Evolutionary conservation across 2,888 invertebrate species (phyloP).

Genomic region (Ryuthela nishihirai): DNA sequence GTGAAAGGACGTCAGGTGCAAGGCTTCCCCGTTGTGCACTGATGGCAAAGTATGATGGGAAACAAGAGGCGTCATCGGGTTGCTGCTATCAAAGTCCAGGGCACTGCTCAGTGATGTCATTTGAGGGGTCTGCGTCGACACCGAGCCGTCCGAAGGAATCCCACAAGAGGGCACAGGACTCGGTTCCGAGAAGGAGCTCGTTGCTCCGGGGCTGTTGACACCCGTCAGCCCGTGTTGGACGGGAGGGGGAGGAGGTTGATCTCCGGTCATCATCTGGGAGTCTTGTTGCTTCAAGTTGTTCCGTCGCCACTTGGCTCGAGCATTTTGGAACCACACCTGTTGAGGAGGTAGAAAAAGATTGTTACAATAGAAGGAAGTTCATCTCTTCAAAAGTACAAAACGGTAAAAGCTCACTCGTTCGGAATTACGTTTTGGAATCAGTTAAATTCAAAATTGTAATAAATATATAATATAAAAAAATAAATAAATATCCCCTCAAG

Average conservation of each 20-base stretch:
- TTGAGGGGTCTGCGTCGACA: conserved; percentile 20
- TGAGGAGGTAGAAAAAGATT: background rate
- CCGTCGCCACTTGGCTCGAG: conserved; percentile 95
- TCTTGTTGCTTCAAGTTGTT: conserved; percentile 56
- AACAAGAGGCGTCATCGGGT: conserved; percentile 29
- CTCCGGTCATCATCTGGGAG: conserved; percentile 11
- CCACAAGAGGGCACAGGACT: conserved; percentile 30
- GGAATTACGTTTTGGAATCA: too few relatives aligned
- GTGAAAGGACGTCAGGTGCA: conserved; percentile 21
- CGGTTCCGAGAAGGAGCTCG: conserved; percentile 34
- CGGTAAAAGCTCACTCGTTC: too few relatives aligned
- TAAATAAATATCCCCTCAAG: too few relatives aligned
- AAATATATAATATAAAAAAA: too few relatives aligned
- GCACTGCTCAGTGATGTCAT: conserved; percentile 5
- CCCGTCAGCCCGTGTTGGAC: conserved; percentile 9
- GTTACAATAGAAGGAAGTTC: too few relatives aligned
- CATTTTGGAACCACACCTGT: conserved; percentile 99
- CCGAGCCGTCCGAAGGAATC: conserved; percentile 19
- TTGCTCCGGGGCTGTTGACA: conserved; percentile 23
- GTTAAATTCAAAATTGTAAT: too few relatives aligned
- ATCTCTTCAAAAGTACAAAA: too few relatives aligned
- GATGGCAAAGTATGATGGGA: conserved; percentile 14
- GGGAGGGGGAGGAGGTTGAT: conserved; percentile 22
- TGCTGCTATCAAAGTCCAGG: conserved; percentile 36
- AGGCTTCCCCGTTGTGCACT: conserved; percentile 22